Percentiles rank a stretch among this genome's conserved stretches.
phyloP scores from a whole-genome alignment of 1,140 invertebrate species.

The Steinernema feltiae region DNA sequence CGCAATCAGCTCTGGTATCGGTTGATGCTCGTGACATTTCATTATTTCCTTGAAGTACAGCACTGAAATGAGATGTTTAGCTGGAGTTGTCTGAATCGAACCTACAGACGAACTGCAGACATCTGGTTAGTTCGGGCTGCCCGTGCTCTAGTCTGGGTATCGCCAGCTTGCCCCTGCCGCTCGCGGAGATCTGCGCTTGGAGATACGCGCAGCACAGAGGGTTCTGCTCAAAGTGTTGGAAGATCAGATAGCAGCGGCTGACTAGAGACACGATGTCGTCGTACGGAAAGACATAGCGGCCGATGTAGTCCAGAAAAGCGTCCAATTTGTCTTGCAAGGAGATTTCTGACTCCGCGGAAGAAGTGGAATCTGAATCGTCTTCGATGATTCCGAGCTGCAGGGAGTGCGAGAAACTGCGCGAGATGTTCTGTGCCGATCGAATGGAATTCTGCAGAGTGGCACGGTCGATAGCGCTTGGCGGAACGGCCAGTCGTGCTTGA shows the following conservation, averaged over 20 bases:
- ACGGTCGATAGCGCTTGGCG: background rate
- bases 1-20: background rate
- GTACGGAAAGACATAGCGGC: background rate
- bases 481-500: background rate
- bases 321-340: conserved; percentile 3
- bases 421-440: background rate
- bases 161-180: background rate
- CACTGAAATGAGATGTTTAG: background rate
- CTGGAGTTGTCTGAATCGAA: background rate
- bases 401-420: conserved; percentile 6
- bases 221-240: conserved; percentile 5
- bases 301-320: background rate
- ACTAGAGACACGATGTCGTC: background rate
- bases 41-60: background rate
- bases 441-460: conserved; percentile 9
- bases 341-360: conserved; percentile 19
- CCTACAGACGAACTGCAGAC: conserved; percentile 2
- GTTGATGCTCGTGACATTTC: background rate
- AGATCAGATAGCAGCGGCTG: background rate
- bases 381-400: conserved; percentile 11
- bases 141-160: background rate
- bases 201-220: background rate
- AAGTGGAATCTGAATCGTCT: conserved; percentile 21
- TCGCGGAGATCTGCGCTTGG: background rate
- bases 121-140: background rate